Evolutionary conservation across 2,888 invertebrate genomes (phyloP), one percentile per base, ranked within the genome.

Genomic region (Tipula unca): DNA sequence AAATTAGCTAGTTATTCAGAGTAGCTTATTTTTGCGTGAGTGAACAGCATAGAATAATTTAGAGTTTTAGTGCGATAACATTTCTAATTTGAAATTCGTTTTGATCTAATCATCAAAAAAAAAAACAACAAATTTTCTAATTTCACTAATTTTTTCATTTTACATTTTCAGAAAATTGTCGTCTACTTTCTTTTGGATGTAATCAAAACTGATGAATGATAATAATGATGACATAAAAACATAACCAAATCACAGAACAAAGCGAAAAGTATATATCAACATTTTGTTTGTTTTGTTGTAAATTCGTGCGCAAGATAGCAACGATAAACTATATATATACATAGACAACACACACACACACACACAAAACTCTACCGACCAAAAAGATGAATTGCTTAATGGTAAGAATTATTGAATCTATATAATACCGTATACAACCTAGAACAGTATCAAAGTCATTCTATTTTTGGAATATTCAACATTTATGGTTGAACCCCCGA

Each of bases 341-440:
- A n/a, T 2, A 32, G 32, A 6, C 69, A 25, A 20, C n/a, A 48
- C 5, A 32, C 5, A 32, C n/a, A n/a, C n/a, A n/a, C 3, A 32
- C 5, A 6, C 69, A 25, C 6, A 69, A 20, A 69, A 69, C 20
- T 32, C 10, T 25, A 25, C 69, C 69, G 69, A 13, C 10, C 13
- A 25, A 69, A 69, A 69, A 69, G 69, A 69, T 69, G 69, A 69
- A 69, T 69, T 69, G 69, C 69, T 69, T 69, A 69, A 69, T 69
- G 69, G 69, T 69, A 69, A 69, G 69, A 69, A 69, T 69, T 69
- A 20, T 69, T 69, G 69, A 17, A 54, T 54, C 17, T 69, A 17
- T n/a, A 48, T 48, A n/a, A 32, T 48, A 17, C n/a, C 3, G 48
- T 25, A 69, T 10, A 25, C 25, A 69, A 17, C 17, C 48, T 25